Percentiles rank a stretch among this genome's conserved stretches.
phyloP scores from a whole-genome alignment of 2,888 invertebrate species.

The Sminthurides aquaticus region DNA sequence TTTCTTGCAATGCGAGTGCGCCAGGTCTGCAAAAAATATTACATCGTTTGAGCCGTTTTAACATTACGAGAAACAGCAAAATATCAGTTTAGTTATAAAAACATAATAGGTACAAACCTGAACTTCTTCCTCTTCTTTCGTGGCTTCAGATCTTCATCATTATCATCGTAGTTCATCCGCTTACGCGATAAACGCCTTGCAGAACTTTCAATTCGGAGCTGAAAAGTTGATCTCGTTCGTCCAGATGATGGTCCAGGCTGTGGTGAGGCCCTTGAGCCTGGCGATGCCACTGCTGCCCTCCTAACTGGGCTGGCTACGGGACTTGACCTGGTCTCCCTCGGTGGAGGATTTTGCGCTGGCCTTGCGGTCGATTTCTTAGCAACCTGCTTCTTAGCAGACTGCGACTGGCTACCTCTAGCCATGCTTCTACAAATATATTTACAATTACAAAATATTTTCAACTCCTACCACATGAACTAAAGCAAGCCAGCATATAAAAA shows the following conservation, averaged over 20 bases:
- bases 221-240: too few relatives aligned
- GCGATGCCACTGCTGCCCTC: background rate
- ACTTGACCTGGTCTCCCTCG: background rate
- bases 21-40: slow-evolving; percentile 50
- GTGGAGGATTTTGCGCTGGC: background rate
- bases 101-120: background rate
- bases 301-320: background rate
- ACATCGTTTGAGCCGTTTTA: too few relatives aligned
- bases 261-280: background rate
- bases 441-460: too few relatives aligned
- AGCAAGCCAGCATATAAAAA: too few relatives aligned
- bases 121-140: background rate
- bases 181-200: background rate
- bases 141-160: background rate
- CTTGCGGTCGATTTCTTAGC: slow-evolving; percentile 14
- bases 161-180: background rate
- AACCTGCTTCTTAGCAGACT: background rate
- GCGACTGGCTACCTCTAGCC: slow-evolving; percentile 3
- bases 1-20: slow-evolving; percentile 63
- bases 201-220: too few relatives aligned
- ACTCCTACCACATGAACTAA: too few relatives aligned
- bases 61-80: background rate
- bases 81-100: background rate
- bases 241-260: too few relatives aligned
- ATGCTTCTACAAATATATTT: background rate